Percentiles rank a stretch among this genome's conserved stretches.
These are phyloP conservation scores for Tadarida brasiliensis DNA, from an alignment of 2,797 vertebrate species.

Conservation along the genomic window DNA sequence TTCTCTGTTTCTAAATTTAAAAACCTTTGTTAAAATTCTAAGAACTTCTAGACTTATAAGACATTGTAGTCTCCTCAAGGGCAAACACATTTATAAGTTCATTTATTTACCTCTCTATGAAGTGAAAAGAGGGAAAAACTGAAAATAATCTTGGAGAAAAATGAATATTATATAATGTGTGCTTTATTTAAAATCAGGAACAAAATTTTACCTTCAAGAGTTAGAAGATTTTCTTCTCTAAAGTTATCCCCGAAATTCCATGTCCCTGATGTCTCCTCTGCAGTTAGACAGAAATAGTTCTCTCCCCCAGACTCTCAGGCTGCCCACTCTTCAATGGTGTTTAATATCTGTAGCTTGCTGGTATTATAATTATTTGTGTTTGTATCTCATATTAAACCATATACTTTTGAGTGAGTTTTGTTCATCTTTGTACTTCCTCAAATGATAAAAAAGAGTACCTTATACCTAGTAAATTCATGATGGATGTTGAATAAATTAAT, in stretches of 20 bases:
- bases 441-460: neutral
- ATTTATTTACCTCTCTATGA: conserved; percentile 39
- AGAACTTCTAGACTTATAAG: conserved; percentile 14
- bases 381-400: neutral
- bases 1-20: conserved; percentile 43
- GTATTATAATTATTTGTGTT: neutral
- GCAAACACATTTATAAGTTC: neutral
- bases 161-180: neutral
- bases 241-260: neutral
- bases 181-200: neutral
- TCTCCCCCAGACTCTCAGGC: neutral
- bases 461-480: neutral
- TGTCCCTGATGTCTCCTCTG: neutral
- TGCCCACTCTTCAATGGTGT: neutral
- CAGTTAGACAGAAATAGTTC: neutral
- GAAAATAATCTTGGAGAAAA: conserved; percentile 22
- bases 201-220: neutral
- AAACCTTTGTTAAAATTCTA: conserved; percentile 36
- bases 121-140: neutral
- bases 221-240: conserved; percentile 28
- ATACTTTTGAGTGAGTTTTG: neutral
- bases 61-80: neutral
- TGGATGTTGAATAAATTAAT: neutral
- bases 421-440: conserved; percentile 24
- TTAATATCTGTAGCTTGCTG: neutral